Evolutionary conservation across 2,797 vertebrate genomes (phyloP), one percentile per base, ranked within the genome.

Genomic region (Pangasius djambal): DNA sequence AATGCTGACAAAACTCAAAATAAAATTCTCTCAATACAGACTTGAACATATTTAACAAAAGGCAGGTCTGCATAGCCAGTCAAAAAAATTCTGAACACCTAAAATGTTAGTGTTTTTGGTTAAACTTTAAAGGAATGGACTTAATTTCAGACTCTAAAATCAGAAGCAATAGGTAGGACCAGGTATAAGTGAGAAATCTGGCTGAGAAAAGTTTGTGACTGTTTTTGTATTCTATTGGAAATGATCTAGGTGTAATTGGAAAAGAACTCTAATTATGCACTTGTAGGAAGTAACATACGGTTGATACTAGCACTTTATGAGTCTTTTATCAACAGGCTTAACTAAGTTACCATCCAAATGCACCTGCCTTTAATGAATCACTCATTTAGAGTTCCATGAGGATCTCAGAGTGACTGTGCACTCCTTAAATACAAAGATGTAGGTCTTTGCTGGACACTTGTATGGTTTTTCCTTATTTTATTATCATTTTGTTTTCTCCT

Each of bases 1-100:
- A 79, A 79, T 50, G 31, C 34, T 82, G 31, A 61, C 55, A 61
- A 82, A 82, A 37, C 34, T n/a, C 15, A 55, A 79, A 55, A 75
- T 75, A 50, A 48, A 50, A 77, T 55, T 52, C 28, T 52, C 74
- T 52, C 75, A 52, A n/a, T 31, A 78, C 75, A 78, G 28, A 50
- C 12, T 10, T 13, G 20, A 48, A 25, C 34, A 70, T 37, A 37
- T 3, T 20, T 18, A 18, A 34, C 37, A 25, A 75, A 44, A 22
- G 20, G 9, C 37, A 70, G 69, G 37, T 44, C 44, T 50, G 50
- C 3, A 15, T 13, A 83, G 37, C 2, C 22, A 63, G 20, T 10
- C 0, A 7, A 57, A 44, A 44, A 44, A 44, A 1, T 1, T 37
- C 28, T 61, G 5, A 40, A 82, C 34, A 31, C n/a, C 50, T 7